Evolutionary conservation across 2,797 vertebrate species (phyloP), one percentile per base, ranked within the genome.

Genomic region (Phataginus tetradactyla): DNA sequence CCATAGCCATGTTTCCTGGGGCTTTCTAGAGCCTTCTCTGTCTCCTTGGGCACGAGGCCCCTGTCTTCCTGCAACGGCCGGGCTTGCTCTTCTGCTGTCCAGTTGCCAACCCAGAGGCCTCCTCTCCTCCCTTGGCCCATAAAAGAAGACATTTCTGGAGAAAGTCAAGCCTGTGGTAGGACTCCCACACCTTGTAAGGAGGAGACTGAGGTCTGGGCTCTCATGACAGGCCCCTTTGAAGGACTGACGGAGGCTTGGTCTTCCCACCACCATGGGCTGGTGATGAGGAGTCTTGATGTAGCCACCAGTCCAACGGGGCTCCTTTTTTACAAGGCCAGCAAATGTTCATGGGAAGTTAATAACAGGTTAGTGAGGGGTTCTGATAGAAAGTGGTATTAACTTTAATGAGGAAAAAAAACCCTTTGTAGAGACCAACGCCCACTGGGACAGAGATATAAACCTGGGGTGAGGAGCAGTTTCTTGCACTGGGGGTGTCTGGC

Each of bases 401-500:
- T 98, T 98, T 98, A 97, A 97, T 12, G 91, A 98, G 97, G 90
- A 96, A 95, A 45, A 97, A 97, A 95, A 97, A 92, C 51, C 79
- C 91, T 95, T 86, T 87, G 72, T 88, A 77, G 95, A 88, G 72
- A 90, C 94, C 96, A 59, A 97, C 97, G 42, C 98, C 97, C 97
- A 86, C n/a, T 37, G 75, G 63, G 42, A 63, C 21, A 3, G 85
- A 96, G 74, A 87, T 98, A 98, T 98, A 97, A 96, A 94, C 37
- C 20, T 1, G 0, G 39, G 93, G 14, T 1, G 32, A 81, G 37
- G 64, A 63, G 87, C 59, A 18, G 75, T 17, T 59, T 45, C n/a
- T 90, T 1, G 45, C 29, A 39, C 32, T 0, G 5, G 87, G 68
- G 84, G 74, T 55, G 37, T 42, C 85, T 27, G 3, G 72, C 7